Conservation (phyloP, 2,888 invertebrate genomes). For the Drosophila barbarae region DNA sequence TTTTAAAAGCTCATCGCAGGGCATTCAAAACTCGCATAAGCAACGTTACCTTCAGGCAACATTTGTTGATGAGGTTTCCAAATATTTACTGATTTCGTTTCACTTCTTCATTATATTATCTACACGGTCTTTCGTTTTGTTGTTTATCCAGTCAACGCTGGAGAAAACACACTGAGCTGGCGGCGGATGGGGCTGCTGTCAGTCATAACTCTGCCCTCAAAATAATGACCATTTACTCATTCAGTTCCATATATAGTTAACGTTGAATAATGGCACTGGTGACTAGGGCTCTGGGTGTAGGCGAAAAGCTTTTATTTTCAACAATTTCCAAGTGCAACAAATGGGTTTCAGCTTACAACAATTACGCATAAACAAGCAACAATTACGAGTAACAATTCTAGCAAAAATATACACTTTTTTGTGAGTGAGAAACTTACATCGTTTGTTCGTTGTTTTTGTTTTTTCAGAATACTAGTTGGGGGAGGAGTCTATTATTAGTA, state of each 20-base stretch:
- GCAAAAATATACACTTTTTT: slow-evolving; percentile 30
- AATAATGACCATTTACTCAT: slow-evolving; percentile 12
- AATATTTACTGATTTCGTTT: slow-evolving; percentile 1
- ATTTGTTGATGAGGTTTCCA: neutral
- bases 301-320: slow-evolving; percentile 39
- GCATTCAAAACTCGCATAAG: neutral
- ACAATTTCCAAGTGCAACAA: slow-evolving; percentile 36
- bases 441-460: slow-evolving; percentile 2
- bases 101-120: neutral
- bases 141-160: slow-evolving; percentile 2
- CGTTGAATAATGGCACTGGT: neutral
- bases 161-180: neutral
- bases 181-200: neutral
- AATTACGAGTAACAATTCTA: slow-evolving; percentile 36
- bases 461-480: slow-evolving; percentile 2
- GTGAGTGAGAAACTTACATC: slow-evolving; percentile 13
- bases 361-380: slow-evolving; percentile 23
- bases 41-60: neutral
- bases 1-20: neutral
- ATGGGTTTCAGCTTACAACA: slow-evolving; percentile 32
- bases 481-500: slow-evolving; percentile 6
- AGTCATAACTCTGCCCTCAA: neutral
- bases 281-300: slow-evolving; percentile 23
- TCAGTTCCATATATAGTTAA: neutral
- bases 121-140: neutral